These are phyloP conservation scores for Papilio helenus DNA, from an alignment of 1,140 invertebrate genomes.

Conservation along the genomic window DNA sequence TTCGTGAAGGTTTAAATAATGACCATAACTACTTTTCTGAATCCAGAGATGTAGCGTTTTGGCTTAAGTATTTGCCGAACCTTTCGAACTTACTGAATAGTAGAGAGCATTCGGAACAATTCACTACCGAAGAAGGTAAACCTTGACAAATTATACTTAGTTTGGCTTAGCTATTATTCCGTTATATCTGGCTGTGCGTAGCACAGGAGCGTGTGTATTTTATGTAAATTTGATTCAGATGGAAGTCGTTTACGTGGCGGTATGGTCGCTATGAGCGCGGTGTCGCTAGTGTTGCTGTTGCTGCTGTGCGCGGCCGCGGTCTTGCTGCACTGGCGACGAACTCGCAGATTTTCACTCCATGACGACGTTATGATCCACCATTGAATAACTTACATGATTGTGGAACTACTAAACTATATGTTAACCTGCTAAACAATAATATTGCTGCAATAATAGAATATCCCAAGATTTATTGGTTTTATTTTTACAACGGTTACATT, in stretches of 20 bases:
- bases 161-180: not conserved
- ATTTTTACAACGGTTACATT: not conserved
- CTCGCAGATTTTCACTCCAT: conserved; percentile 48
- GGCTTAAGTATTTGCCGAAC: conserved; percentile 75
- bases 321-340: conserved; percentile 56
- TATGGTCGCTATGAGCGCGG: conserved; percentile 68
- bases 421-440: not conserved
- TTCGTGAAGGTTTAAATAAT: conserved; percentile 49
- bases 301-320: conserved; percentile 58
- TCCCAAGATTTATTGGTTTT: not conserved
- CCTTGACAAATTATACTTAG: no score
- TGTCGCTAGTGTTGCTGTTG: conserved; percentile 58
- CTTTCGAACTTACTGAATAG: conserved; percentile 54
- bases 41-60: conserved; percentile 65
- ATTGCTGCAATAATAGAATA: not conserved
- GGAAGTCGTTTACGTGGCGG: conserved; percentile 66
- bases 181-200: not conserved
- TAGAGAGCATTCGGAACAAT: conserved; percentile 59
- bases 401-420: not conserved
- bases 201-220: no score
- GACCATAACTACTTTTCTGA: conserved; percentile 43
- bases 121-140: conserved; percentile 63
- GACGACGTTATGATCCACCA: conserved; percentile 16
- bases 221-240: conserved; percentile 48
- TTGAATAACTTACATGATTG: not conserved